Conservation (phyloP, 2,888 invertebrate genomes). For the Torymus aiolomorphi region DNA sequence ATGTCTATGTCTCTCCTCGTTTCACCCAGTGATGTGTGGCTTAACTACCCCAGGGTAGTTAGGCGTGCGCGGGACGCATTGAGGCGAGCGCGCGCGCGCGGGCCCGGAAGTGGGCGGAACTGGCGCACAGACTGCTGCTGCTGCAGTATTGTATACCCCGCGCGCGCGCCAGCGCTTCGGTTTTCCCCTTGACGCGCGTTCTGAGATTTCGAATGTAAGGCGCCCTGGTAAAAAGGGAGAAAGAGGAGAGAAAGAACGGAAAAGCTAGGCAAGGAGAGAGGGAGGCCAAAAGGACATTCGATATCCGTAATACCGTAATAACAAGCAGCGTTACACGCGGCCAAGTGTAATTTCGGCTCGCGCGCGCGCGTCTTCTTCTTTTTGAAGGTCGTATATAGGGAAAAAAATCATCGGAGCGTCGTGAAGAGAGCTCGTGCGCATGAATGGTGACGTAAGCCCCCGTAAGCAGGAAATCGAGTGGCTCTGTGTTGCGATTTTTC, state of each 20-base stretch:
- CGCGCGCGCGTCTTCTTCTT: conserved; percentile 47
- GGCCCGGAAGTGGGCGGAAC: conserved; percentile 75
- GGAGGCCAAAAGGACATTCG: conserved; percentile 73
- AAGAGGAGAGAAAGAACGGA: conserved; percentile 16
- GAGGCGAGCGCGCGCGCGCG: conserved; percentile 60
- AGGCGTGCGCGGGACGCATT: conserved; percentile 72
- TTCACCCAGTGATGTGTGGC: conserved; percentile 65
- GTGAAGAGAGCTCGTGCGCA: conserved; percentile 38
- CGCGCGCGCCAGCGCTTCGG: conserved; percentile 66
- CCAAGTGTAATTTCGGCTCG: conserved; percentile 59
- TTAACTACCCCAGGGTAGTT: conserved; percentile 72
- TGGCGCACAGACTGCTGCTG: conserved; percentile 67
- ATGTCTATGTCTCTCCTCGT: conserved; percentile 59
- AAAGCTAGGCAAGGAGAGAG: conserved; percentile 56
- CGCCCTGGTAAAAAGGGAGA: conserved; percentile 19
- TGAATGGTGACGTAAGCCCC: conserved; percentile 64
- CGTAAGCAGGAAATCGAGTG: conserved; percentile 70
- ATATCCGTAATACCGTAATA: conserved; percentile 75
- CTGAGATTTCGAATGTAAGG: conserved; percentile 25
- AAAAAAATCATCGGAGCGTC: conserved; percentile 63
- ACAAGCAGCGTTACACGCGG: conserved; percentile 64
- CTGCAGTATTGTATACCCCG: conserved; percentile 64
- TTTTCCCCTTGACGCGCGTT: conserved; percentile 60
- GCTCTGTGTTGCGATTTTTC: conserved; percentile 51
- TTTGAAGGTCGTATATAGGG: conserved; percentile 21